A percentile compares a stretch with the other conserved stretches of the same genome.
Conservation (phyloP, 2,797 vertebrate genomes). For the Parauchenoglanis ngamensis region DNA sequence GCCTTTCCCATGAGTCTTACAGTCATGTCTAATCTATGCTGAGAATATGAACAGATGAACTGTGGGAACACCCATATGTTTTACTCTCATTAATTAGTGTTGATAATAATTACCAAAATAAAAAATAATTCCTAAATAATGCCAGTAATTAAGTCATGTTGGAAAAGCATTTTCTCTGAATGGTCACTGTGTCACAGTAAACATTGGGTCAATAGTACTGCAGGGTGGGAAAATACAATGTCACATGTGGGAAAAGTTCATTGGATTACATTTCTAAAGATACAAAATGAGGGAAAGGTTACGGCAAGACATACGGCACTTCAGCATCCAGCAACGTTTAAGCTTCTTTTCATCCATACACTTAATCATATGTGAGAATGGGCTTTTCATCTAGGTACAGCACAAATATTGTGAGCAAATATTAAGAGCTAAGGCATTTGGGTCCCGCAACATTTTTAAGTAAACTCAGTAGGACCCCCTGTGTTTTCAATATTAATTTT, state of each 20-base stretch:
- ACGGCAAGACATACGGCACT: neutral
- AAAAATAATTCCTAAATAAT: neutral
- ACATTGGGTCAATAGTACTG: neutral
- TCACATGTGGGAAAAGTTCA: constrained; percentile 23
- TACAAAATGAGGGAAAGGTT: neutral
- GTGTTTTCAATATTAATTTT: constrained; percentile 1
- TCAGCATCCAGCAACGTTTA: neutral
- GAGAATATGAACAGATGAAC: constrained; percentile 34
- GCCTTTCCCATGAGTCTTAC: constrained; percentile 17
- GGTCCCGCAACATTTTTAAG: neutral
- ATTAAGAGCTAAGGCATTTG: neutral
- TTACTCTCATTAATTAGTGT: constrained; percentile 20
- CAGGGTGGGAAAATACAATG: constrained; percentile 21
- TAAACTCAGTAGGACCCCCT: neutral
- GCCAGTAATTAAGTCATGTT: constrained; percentile 16
- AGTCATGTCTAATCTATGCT: neutral
- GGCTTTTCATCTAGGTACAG: neutral
- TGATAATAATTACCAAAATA: constrained; percentile 44
- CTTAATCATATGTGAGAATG: constrained; percentile 17
- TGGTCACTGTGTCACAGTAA: constrained; percentile 34
- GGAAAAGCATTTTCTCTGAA: constrained; percentile 21
- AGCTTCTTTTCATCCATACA: neutral
- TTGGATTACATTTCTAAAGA: constrained; percentile 15
- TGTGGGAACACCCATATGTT: constrained; percentile 42
- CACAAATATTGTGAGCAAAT: neutral